These are phyloP conservation scores for Silurus lanzhouensis DNA, from an alignment of 2,797 vertebrate species.

Conservation along the genomic window DNA sequence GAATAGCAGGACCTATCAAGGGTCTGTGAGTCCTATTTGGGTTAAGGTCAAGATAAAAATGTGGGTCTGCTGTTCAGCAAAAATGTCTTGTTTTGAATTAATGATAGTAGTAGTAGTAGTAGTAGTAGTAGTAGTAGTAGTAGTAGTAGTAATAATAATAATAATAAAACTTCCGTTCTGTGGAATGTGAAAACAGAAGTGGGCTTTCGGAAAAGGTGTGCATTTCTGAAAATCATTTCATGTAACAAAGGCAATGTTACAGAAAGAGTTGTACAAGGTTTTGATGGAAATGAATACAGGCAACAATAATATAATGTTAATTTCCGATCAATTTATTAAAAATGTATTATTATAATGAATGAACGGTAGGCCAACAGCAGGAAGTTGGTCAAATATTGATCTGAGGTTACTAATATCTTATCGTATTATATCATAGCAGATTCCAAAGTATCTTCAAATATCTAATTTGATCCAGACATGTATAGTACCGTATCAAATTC, in stretches of 20 bases:
- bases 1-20: not conserved
- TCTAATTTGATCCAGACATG: not conserved
- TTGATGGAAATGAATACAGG: too few relatives aligned
- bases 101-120: not conserved
- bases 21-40: too few relatives aligned
- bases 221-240: not conserved
- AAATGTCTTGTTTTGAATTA: not conserved
- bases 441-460: not conserved
- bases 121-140: too few relatives aligned
- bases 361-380: not conserved
- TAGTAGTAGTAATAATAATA: not conserved
- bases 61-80: too few relatives aligned
- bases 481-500: not conserved
- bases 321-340: not conserved
- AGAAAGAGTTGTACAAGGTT: too few relatives aligned
- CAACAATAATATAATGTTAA: not conserved
- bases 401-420: not conserved
- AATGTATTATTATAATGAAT: not conserved
- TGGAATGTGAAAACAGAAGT: not conserved
- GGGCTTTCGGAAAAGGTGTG: not conserved
- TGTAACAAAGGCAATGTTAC: not conserved
- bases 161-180: not conserved
- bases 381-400: not conserved
- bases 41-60: not conserved
- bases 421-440: not conserved